A percentile compares a stretch with the other conserved stretches of the same genome.
Conservation (phyloP, 2,888 invertebrate genomes). For the Metacarcinus magister region DNA sequence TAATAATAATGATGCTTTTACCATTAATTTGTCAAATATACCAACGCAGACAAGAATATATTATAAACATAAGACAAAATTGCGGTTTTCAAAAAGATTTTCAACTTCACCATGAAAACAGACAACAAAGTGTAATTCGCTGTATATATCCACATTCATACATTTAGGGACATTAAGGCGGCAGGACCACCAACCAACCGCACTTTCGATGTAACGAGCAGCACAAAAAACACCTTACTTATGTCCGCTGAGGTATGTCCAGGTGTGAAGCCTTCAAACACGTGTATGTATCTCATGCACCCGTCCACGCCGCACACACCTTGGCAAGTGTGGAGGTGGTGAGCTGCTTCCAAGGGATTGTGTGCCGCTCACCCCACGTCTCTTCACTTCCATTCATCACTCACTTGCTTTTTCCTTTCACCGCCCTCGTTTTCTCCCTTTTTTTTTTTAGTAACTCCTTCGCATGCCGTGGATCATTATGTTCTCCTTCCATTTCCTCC, state of each 20-base stretch:
- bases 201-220: background rate
- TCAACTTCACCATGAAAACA: background rate
- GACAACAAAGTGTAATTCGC: background rate
- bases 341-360: background rate
- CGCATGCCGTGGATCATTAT: background rate
- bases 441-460: background rate
- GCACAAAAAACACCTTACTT: background rate
- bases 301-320: too few relatives aligned
- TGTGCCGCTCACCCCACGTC: background rate
- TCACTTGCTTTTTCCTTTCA: background rate
- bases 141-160: background rate
- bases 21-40: background rate
- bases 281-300: background rate
- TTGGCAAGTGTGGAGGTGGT: background rate
- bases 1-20: background rate
- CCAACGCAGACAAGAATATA: background rate
- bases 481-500: background rate
- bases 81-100: background rate
- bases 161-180: background rate
- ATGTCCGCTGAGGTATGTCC: background rate
- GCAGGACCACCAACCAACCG: background rate
- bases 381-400: constrained; percentile 21
- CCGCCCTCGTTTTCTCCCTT: background rate
- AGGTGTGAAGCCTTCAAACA: background rate
- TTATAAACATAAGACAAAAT: background rate